These are phyloP conservation scores for Tenualosa thibaudeaui DNA, from an alignment of 2,797 vertebrate genomes.

Conservation along the genomic window DNA sequence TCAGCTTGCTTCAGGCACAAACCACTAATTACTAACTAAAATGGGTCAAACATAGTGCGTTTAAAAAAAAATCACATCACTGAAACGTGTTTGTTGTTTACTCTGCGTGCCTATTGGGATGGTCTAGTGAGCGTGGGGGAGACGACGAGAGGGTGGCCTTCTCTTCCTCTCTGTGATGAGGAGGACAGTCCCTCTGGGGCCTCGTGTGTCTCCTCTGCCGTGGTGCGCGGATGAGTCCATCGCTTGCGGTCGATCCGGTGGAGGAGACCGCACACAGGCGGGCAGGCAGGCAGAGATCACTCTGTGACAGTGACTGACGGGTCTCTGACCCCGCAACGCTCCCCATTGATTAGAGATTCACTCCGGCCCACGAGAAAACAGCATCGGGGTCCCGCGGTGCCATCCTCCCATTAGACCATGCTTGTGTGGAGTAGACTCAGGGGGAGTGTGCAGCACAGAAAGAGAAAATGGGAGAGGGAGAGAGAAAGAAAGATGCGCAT, in stretches of 20 bases:
- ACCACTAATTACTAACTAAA: slow-evolving; percentile 19
- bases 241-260: not conserved
- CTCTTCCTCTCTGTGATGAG: not conserved
- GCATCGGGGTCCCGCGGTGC: slow-evolving; percentile 52
- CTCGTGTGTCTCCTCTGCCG: not conserved
- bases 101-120: not conserved
- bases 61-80: not conserved
- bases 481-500: slow-evolving; percentile 50
- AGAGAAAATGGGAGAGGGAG: not conserved
- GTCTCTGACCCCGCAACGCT: slow-evolving; percentile 53
- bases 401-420: slow-evolving; percentile 53
- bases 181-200: not conserved
- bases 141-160: not conserved
- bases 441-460: not conserved
- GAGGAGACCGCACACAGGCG: not conserved
- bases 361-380: slow-evolving; percentile 56
- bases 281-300: slow-evolving; percentile 40
- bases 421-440: slow-evolving; percentile 39
- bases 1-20: not conserved
- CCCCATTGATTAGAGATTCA: slow-evolving; percentile 67
- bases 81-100: not conserved
- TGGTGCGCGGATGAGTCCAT: not conserved
- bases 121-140: not conserved
- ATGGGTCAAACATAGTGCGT: not conserved
- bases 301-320: slow-evolving; percentile 69